These are phyloP conservation scores for Drosophila emarginata DNA, from an alignment of 2,888 invertebrate species.

Conservation along the genomic window DNA sequence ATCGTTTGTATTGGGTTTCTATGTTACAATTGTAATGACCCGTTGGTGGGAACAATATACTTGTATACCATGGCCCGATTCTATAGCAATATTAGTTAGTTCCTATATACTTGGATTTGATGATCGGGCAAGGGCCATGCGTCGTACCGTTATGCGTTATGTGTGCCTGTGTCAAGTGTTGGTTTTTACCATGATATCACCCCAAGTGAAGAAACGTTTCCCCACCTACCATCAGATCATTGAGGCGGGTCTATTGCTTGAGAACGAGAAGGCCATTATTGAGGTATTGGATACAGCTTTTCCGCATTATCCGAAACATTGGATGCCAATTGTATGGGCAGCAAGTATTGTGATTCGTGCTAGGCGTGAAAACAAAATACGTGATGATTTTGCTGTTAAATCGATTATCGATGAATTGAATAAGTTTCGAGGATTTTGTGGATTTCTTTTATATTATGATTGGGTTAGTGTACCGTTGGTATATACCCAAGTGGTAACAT, in stretches of 20 bases:
- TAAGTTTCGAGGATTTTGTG: conserved; percentile 90
- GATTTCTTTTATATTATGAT: conserved; percentile 88
- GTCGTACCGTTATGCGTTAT: conserved; percentile 91
- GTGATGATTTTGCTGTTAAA: conserved; percentile 95
- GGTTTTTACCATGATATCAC: conserved; percentile 92
- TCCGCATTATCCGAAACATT: conserved; percentile 92
- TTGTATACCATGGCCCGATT: conserved; percentile 92
- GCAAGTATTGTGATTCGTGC: conserved; percentile 93
- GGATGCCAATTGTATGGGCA: conserved; percentile 95
- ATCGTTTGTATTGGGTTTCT: conserved; percentile 96
- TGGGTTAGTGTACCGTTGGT: conserved; percentile 89
- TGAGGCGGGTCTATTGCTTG: conserved; percentile 90
- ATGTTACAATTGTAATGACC: conserved; percentile 94
- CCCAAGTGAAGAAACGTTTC: conserved; percentile 93
- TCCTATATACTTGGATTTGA: conserved; percentile 92
- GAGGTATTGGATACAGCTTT: conserved; percentile 89
- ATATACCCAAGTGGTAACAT: conserved; percentile 94
- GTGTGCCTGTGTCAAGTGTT: conserved; percentile 92
- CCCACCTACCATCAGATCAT: conserved; percentile 92
- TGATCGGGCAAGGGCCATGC: conserved; percentile 91
- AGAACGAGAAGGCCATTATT: conserved; percentile 90
- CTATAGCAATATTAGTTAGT: conserved; percentile 91
- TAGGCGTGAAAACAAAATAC: conserved; percentile 92
- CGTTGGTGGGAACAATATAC: conserved; percentile 95
- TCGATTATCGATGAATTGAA: conserved; percentile 93